phyloP scores from a whole-genome alignment of 2,113 vertebrate genomes.

The Saccopteryx bilineata region DNA sequence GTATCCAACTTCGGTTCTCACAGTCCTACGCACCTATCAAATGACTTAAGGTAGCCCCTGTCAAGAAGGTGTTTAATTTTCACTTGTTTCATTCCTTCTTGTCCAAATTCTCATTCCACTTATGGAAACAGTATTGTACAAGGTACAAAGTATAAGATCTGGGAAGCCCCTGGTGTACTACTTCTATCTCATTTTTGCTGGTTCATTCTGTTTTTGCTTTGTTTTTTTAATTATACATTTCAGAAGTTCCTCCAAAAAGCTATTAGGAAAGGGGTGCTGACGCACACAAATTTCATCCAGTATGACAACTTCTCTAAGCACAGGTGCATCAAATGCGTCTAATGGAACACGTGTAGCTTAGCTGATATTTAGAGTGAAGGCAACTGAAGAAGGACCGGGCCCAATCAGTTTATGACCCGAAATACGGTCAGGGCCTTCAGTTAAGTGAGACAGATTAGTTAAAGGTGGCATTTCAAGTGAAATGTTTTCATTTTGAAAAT shows the following conservation, averaged over 20 bases:
- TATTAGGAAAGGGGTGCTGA: neutral
- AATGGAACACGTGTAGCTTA: neutral
- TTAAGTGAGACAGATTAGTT: neutral
- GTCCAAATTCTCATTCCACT: neutral
- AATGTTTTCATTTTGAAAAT: slow-evolving; percentile 45
- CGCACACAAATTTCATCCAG: neutral
- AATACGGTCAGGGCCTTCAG: neutral
- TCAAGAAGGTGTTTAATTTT: neutral
- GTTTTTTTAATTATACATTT: slow-evolving; percentile 15
- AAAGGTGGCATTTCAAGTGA: neutral
- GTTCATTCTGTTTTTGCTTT: neutral
- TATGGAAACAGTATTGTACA: neutral
- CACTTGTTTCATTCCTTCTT: neutral
- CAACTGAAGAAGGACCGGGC: neutral
- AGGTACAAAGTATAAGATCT: neutral
- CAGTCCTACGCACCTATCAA: neutral
- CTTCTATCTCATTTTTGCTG: neutral
- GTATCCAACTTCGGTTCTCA: neutral
- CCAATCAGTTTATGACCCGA: neutral
- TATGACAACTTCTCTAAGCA: neutral
- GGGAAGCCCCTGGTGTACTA: neutral
- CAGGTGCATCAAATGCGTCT: neutral
- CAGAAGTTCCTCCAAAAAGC: neutral
- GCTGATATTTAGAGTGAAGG: neutral
- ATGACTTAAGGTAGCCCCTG: neutral